Evolutionary conservation across 2,113 vertebrate species (phyloP), one percentile per base, ranked within the genome.

Genomic region (Calyptommatus sinebrachiatus): DNA sequence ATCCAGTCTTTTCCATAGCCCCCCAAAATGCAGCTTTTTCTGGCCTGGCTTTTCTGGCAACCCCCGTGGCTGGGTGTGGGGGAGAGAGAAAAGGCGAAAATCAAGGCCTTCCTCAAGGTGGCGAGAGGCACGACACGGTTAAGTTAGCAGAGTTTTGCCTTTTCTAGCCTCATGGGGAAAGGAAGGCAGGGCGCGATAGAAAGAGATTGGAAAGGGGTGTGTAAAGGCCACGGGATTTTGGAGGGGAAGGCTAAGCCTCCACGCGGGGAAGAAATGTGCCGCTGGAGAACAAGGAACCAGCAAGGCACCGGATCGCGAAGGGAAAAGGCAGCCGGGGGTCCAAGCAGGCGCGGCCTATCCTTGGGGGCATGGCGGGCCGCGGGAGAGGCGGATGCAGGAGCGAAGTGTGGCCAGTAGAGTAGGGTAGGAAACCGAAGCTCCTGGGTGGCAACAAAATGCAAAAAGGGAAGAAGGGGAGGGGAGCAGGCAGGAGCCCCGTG

Each of bases 281-380:
- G 76, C 66, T 11, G 62, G 63, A 60, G 8, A 77, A 77, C 75
- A 14, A 2, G 57, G 84, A 70, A 0, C 28, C 4, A 60, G 72
- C 79, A 80, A 65, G 67, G 66, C 22, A 46, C 73, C 83, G 62
- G 63, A 88, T 87, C 80, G 88, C 77, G 89, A 90, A 88, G 8
- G 22, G n/a, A 14, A 21, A 76, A 50, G 12, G 78, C 83, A 16
- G 84, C 85, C 12, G 65, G 2, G 35, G 5, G 76, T 26, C 26
- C 29, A 24, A 8, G 71, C 79, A 50, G 29, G 50, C 57, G 10
- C 22, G 29, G 45, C 73, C 85, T 62, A 83, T 73, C 62, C 29
- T 80, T 66, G 81, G 70, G n/a, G 83, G 88, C 87, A 87, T 88
- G 87, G 80, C 87, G 88, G 84, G 63, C 14, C 50, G 53, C 81